Evolutionary conservation across 2,888 invertebrate species (phyloP), one percentile per base, ranked within the genome.

Genomic region (Branchipolynoe longqiensis): DNA sequence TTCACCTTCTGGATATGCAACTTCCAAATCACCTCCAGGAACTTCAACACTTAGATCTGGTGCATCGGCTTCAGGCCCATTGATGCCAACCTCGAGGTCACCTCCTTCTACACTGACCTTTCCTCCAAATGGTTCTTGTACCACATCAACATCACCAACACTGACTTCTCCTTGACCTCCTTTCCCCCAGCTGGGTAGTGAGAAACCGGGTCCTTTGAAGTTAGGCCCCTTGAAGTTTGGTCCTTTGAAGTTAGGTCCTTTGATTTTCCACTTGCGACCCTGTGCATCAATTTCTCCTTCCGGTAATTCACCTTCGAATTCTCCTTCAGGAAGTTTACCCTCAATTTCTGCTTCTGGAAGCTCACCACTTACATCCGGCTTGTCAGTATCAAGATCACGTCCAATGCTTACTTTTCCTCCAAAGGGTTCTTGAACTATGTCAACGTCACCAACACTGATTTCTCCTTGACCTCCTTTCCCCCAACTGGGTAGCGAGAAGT

Each of bases 361-460:
- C 28, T 78, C 74, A 74, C 38, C 40, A n/a, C n/a, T n/a, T n/a
- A n/a, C n/a, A n/a, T n/a, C n/a, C n/a, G n/a, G n/a, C n/a, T 40
- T 22, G 41, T 74, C 48, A 41, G 48, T 12, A 18, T 78, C 78
- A 48, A 69, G 1, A 8, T 69, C 69, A 69, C 69, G 36, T 8
- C 69, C 69, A 18, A 69, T 33, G 25, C 38, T 38, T 22, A 54
- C 78, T 48, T 78, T 78, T 8, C 78, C 78, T 31, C 78, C 78
- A 48, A 48, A 78, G 48, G 78, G 78, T n/a, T 78, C 78, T 31
- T 78, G 78, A n/a, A 78, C 78, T 31, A 78, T 31, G 31, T 78
- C 78, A 78, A 78, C 78, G 54, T 78, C 78, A n/a, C 78, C 78
- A 78, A 78, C 78, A 78, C 48, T 78, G 78, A 78, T 18, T 48